Evolutionary conservation across 2,888 invertebrate species (phyloP), one percentile per base, ranked within the genome.

Genomic region (Teleiodes luculella): DNA sequence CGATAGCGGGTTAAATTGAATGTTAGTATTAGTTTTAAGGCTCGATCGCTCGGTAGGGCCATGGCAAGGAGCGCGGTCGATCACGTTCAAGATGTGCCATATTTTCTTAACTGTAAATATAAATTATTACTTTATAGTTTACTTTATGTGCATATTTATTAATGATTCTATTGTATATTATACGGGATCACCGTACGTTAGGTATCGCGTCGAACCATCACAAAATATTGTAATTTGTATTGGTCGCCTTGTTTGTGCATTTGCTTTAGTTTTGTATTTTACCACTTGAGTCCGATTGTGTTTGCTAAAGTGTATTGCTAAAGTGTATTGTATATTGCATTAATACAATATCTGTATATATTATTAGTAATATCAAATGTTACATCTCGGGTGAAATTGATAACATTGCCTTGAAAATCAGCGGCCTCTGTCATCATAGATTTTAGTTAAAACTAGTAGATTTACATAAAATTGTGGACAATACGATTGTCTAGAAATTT

Each of bases 71-170:
- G 80, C 80, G 85, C 84, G 86, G 83, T 86, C 82, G 85, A 83
- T 78, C 73, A 53, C 57, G 71, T 74, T 70, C 72, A 79, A 83
- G 86, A 86, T 87, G 89, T 89, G 89, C 89, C 89, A 89, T 89
- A 89, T 89, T 86, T 86, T 87, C 80, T 80, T 85, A 83, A 76
- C 77, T 88, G 87, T 88, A 89, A 88, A 88, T 88, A 89, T 87
- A 86, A 82, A 82, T 79, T 81, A 86, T 82, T 80, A 77, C 72
- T 76, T 75, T 72, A 82, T 76, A 83, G 74, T 70, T 78, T 81
- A 73, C 83, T 80, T 65, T 62, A 82, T 81, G 77, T 80, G 82
- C 81, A 85, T 88, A 87, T 87, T 87, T 88, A 88, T 87, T 87
- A 80, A 82, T 75, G 70, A 76, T 73, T 78, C 69, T 82, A 74